Base-by-base conservation (phyloP, 2,888 invertebrate species). In the Mactromeris polynyma region DNA sequence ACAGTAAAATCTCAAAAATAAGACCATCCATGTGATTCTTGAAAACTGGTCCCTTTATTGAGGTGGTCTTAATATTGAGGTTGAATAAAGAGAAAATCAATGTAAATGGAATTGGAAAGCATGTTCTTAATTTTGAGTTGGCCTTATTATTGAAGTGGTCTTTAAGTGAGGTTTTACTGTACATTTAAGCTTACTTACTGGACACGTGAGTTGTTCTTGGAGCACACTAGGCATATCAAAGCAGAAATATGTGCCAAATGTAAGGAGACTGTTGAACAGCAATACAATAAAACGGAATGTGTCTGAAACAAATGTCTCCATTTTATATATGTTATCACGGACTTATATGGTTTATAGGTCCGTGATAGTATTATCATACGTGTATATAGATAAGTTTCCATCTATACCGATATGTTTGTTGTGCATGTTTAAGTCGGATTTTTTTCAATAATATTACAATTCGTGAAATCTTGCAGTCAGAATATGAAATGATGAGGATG, bases 241-340 rank as follows among this genome's bases (percentile, higher is more conserved):
- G n/a, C 79, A 79, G 46, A 79, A 79, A 79, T 79, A 79, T 42
- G 79, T 79, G 11, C 79, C 79, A 26, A 79, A 42, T 40, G 79
- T 79, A 0, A 79, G 42, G 1, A 79, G 42, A 31, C 79, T 79
- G 42, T 79, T 40, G 26, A 79, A 79, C 1, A 26, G 4, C 42
- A 79, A 79, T n/a, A 79, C n/a, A 46, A 79, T 21, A 40, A 79
- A 79, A 11, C 79, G 79, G 42, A 42, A 79, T 6, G 26, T 6
- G 17, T n/a, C 79, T 79, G 26, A 79, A 79, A 79, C 33, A 33
- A 33, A 33, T 26, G 1, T 9, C n/a, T 4, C n/a, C 26, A 9
- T n/a, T 64, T 0, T 26, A 26, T 64, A 17, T 46, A 14, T 46
- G 46, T 46, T 46, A 17, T 46, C 46, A 46, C 46, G 46, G 11